Percentiles rank a stretch among this genome's conserved stretches.
Conservation (phyloP, 2,888 invertebrate genomes). For the Nemotelus nigrinus region DNA sequence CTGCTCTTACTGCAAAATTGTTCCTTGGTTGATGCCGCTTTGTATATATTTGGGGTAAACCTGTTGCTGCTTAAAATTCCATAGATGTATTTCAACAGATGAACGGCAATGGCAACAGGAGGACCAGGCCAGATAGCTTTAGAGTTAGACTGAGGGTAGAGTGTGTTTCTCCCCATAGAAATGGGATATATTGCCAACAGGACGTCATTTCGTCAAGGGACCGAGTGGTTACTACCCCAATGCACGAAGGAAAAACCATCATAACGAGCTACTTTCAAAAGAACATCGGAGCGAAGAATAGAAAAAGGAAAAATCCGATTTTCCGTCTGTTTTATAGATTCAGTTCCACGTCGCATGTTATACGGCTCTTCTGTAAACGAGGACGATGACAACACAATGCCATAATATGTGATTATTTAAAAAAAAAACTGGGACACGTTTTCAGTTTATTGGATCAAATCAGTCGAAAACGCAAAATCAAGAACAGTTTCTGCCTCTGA, state of each 20-base stretch:
- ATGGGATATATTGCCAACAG: neutral
- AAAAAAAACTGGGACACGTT: conserved; percentile 45
- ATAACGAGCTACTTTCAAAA: conserved; percentile 30
- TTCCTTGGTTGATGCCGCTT: conserved; percentile 38
- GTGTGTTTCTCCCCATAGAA: conserved; percentile 1
- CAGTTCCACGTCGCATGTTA: neutral
- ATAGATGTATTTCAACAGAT: conserved; percentile 46
- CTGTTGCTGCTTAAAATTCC: conserved; percentile 52
- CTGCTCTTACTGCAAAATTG: conserved; percentile 37
- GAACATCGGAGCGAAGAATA: conserved; percentile 9
- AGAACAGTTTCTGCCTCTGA: conserved; percentile 19
- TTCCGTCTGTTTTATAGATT: conserved; percentile 46
- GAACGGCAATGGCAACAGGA: conserved; percentile 42
- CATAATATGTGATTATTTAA: conserved; percentile 44
- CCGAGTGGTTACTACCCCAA: neutral
- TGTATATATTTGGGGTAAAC: conserved; percentile 49
- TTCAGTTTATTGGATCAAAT: conserved; percentile 49
- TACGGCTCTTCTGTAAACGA: neutral
- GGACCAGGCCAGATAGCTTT: conserved; percentile 22
- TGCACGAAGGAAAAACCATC: conserved; percentile 7
- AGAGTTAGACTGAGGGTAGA: conserved; percentile 17
- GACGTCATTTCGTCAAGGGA: neutral
- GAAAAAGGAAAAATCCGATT: conserved; percentile 41
- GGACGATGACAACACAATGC: conserved; percentile 17
- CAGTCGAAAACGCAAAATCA: conserved; percentile 47